These are phyloP conservation scores for Liopterus haemorrhoidalis DNA, from an alignment of 2,888 invertebrate genomes.

Conservation along the genomic window DNA sequence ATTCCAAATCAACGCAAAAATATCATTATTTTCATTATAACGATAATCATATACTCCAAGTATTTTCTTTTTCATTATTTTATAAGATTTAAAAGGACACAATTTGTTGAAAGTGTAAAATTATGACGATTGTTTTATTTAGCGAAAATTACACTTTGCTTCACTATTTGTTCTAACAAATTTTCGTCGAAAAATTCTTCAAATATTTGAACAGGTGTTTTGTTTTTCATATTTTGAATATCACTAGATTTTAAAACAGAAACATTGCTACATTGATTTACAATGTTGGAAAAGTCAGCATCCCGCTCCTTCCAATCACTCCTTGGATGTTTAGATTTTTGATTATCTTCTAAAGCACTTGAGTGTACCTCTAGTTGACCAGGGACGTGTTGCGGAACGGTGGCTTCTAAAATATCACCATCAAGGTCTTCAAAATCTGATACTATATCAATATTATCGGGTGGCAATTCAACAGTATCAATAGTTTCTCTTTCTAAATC, in stretches of 20 bases:
- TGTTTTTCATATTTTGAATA: too few relatives aligned
- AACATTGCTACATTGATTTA: too few relatives aligned
- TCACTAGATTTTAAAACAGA: too few relatives aligned
- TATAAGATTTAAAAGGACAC: constrained; percentile 9
- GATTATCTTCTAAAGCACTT: constrained; percentile 11
- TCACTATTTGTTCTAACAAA: too few relatives aligned
- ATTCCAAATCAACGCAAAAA: constrained; percentile 12
- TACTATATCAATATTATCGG: constrained; percentile 11
- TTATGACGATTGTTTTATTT: too few relatives aligned
- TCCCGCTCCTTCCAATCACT: too few relatives aligned
- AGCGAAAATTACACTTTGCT: too few relatives aligned
- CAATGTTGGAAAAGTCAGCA: too few relatives aligned
- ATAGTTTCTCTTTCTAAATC: constrained; percentile 11
- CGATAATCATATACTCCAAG: constrained; percentile 10
- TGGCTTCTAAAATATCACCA: constrained; percentile 10
- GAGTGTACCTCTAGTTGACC: constrained; percentile 14
- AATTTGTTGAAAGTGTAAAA: too few relatives aligned
- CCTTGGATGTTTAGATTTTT: too few relatives aligned
- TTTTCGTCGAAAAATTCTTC: too few relatives aligned
- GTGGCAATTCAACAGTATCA: constrained; percentile 13
- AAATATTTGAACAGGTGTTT: too few relatives aligned
- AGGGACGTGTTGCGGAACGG: constrained; percentile 13
- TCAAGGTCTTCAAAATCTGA: constrained; percentile 12
- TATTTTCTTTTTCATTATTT: constrained; percentile 8
- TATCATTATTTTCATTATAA: constrained; percentile 10